A percentile compares a stretch with the other conserved stretches of the same genome.
Evolutionary conservation across 1,140 invertebrate species (phyloP).

Genomic region (Leptinotarsa lineolata): DNA sequence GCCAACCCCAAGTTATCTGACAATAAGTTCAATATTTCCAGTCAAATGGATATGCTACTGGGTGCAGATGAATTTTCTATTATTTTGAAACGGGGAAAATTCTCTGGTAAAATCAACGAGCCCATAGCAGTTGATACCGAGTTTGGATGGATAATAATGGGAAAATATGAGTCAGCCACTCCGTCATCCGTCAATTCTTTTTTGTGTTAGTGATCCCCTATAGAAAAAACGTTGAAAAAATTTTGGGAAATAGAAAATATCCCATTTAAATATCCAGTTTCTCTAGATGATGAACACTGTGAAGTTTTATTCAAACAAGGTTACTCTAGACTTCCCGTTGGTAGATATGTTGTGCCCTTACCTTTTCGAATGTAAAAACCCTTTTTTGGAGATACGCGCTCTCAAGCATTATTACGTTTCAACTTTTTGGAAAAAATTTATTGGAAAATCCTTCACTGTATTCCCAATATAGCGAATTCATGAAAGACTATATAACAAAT

Average conservation of each 20-base stretch:
- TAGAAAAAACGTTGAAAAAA: too few relatives aligned
- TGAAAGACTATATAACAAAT: background rate
- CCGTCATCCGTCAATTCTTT: too few relatives aligned
- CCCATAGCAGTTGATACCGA: background rate
- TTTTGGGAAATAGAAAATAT: background rate
- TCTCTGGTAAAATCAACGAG: background rate
- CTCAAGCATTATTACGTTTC: conserved; percentile 6
- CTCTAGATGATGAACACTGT: background rate
- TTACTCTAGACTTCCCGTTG: background rate
- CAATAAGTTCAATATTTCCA: too few relatives aligned
- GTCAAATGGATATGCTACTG: too few relatives aligned
- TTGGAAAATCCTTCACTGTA: background rate
- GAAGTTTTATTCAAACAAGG: background rate
- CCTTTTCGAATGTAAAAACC: background rate
- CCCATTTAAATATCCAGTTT: background rate
- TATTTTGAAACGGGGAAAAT: too few relatives aligned
- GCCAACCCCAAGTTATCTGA: too few relatives aligned
- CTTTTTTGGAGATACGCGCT: background rate
- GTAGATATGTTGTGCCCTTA: background rate
- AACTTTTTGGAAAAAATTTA: background rate
- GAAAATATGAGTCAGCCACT: too few relatives aligned
- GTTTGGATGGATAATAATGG: too few relatives aligned
- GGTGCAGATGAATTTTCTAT: too few relatives aligned
- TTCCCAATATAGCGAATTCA: too few relatives aligned
- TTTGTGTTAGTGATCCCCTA: background rate